Evolutionary conservation across 2,113 vertebrate species (phyloP), one percentile per base, ranked within the genome.

Genomic region (Perccottus glenii): DNA sequence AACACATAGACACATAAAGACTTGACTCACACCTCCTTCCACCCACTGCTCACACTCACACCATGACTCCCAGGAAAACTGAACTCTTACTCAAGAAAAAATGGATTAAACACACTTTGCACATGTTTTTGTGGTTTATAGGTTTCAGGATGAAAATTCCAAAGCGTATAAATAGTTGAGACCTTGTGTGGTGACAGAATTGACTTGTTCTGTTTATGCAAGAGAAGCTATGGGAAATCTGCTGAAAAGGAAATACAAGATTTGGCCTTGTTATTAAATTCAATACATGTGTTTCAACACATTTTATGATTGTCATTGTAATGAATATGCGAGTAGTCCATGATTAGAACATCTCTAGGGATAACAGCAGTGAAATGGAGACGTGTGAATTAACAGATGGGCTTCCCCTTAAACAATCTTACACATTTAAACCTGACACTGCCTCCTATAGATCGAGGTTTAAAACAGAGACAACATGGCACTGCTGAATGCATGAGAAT

Each of bases 1-100:
- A 81, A 56, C 46, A 64, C 70, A 58, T 66, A 60, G 59, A 5
- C 49, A 50, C 69, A 70, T 66, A 58, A 49, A 85, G 50, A 36
- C 60, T 75, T 90, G 85, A 88, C 65, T 88, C 89, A 83, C 19
- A 36, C 11, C 15, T 57, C 35, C 50, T 65, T 71, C 82, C 82
- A 78, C 82, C 75, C 83, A 86, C 83, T 53, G 64, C 60, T 70
- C 16, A 33, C 52, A 51, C 6, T 73, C 55, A 74, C 77, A 73
- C 55, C 72, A 68, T 67, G 78, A 84, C 73, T 56, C 67, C 1
- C 10, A 70, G 67, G 58, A 57, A 67, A 80, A 35, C 14, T 16
- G 50, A 73, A 57, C 53, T 66, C 51, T 82, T 58, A 15, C 64
- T 75, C 38, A 71, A 85, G 52, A 82, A 7, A n/a, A 32, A 35